These are phyloP conservation scores for Protosalanx chinensis DNA, from an alignment of 2,797 vertebrate species.

Conservation along the genomic window DNA sequence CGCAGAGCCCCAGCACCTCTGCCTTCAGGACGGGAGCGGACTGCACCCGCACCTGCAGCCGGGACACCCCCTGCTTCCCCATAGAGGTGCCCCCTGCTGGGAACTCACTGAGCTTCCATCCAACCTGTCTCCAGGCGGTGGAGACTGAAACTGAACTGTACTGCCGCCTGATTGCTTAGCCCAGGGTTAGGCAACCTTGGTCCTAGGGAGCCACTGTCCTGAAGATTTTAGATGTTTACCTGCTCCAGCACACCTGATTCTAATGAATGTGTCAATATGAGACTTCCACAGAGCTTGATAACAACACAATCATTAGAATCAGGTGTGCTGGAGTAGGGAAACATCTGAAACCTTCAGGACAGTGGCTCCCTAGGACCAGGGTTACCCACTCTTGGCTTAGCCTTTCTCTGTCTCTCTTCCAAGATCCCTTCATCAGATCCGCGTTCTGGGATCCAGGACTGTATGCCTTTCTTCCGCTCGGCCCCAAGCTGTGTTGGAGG, in stretches of 20 bases:
- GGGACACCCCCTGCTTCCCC: slow-evolving; percentile 60
- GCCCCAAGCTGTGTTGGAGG: slow-evolving; percentile 74
- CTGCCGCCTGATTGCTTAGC: neutral
- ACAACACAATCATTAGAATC: too few species aligned
- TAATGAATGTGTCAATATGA: too few species aligned
- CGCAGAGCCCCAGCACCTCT: slow-evolving; percentile 72
- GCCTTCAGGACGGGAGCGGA: slow-evolving; percentile 71
- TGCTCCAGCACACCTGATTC: too few species aligned
- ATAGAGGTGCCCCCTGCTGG: slow-evolving; percentile 65
- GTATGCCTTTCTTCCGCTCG: slow-evolving; percentile 86
- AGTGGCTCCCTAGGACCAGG: too few species aligned
- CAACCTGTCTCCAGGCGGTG: neutral
- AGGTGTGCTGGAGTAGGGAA: too few species aligned
- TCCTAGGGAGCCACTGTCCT: too few species aligned
- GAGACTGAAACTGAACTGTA: neutral
- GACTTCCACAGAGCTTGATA: too few species aligned
- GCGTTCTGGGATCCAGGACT: slow-evolving; percentile 70
- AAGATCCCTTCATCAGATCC: slow-evolving; percentile 78
- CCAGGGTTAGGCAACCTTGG: too few species aligned
- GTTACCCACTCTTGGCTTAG: neutral
- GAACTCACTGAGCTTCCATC: neutral
- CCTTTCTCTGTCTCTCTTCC: too few species aligned
- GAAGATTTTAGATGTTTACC: too few species aligned
- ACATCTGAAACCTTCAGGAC: too few species aligned
- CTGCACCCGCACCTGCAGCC: slow-evolving; percentile 72